Conservation (phyloP, 2,797 vertebrate genomes). For the Aeoliscus strigatus region DNA sequence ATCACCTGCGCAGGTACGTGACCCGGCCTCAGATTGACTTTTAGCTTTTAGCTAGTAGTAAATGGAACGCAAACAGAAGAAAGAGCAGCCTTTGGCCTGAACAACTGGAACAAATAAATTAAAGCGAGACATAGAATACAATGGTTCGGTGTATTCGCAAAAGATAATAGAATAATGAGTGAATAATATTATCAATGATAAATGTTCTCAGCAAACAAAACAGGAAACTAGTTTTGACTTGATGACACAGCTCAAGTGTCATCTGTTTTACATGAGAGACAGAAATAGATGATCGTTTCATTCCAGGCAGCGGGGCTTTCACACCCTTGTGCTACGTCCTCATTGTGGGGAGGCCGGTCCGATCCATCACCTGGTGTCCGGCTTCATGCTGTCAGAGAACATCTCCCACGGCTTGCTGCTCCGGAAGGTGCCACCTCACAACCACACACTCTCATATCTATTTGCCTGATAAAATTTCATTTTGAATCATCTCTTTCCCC, state of each 20-base stretch:
- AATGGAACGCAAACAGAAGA: too few relatives aligned
- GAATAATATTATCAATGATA: too few relatives aligned
- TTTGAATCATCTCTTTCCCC: too few relatives aligned
- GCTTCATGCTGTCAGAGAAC: slow-evolving; percentile 94
- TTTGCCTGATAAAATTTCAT: background rate
- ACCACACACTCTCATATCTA: background rate
- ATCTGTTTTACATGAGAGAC: slow-evolving; percentile 3
- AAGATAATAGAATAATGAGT: too few relatives aligned
- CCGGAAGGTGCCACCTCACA: slow-evolving; percentile 82
- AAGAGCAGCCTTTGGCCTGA: too few relatives aligned
- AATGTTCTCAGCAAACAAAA: too few relatives aligned
- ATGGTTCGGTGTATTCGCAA: too few relatives aligned
- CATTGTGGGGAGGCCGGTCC: slow-evolving; percentile 97
- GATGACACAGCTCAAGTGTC: too few relatives aligned
- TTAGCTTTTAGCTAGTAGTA: background rate
- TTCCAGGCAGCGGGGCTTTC: slow-evolving; percentile 80
- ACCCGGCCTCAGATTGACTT: background rate
- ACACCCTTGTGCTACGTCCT: slow-evolving; percentile 89
- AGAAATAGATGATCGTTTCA: background rate
- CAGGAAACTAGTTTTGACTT: too few relatives aligned
- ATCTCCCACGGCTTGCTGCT: slow-evolving; percentile 95
- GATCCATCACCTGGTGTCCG: slow-evolving; percentile 94
- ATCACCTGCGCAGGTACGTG: slow-evolving; percentile 90
- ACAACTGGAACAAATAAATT: too few relatives aligned
- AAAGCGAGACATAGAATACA: too few relatives aligned